Evolutionary conservation across 2,797 vertebrate genomes (phyloP).

Genomic region (Lepus oiostolus): DNA sequence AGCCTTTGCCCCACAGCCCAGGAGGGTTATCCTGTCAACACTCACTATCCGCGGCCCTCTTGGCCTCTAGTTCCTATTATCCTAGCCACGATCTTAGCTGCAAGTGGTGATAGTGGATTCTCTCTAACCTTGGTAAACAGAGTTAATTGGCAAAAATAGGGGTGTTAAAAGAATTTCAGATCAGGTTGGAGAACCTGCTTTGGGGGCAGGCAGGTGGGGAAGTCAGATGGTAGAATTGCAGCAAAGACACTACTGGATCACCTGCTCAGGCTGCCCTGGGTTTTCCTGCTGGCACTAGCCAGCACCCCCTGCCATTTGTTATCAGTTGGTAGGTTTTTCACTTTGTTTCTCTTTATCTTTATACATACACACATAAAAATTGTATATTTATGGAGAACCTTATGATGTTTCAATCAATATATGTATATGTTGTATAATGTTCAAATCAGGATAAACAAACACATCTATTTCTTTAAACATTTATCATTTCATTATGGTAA

Average conservation of each 20-base stretch:
- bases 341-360: conserved; percentile 12
- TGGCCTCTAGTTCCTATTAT: neutral
- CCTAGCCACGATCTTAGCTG: neutral
- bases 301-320: neutral
- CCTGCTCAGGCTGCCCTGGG: neutral
- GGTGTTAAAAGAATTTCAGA: neutral
- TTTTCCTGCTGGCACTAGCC: neutral
- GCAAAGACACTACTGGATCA: neutral
- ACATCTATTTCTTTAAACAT: too few relatives aligned
- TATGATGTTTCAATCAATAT: too few relatives aligned
- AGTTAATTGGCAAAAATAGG: conserved; percentile 20
- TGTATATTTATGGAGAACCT: too few relatives aligned
- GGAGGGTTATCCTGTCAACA: neutral
- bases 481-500: too few relatives aligned
- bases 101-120: neutral
- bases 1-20: neutral
- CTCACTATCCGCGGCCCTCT: neutral
- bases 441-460: too few relatives aligned
- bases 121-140: neutral
- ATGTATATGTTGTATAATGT: too few relatives aligned
- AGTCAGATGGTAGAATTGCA: neutral
- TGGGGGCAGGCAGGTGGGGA: neutral
- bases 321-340: neutral
- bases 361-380: too few relatives aligned
- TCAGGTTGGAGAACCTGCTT: neutral